Evolutionary conservation across 1,140 invertebrate genomes (phyloP).

Genomic region (fruit fly (Drosophila melanogaster)): DNA sequence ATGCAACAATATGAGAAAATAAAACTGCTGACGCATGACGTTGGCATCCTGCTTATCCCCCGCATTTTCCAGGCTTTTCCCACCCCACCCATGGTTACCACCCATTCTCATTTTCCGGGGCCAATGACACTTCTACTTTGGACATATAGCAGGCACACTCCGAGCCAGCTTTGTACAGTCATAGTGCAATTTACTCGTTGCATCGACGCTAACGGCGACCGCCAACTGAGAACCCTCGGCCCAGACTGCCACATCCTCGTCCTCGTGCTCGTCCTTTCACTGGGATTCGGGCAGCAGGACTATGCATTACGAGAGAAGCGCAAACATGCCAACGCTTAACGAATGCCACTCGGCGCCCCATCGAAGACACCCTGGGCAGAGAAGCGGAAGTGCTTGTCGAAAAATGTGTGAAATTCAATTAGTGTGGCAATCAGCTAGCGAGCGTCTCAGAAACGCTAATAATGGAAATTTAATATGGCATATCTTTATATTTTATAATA

Average conservation of each 20-base stretch:
- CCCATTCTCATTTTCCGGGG: constrained; percentile 23
- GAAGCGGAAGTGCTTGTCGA: constrained; percentile 11
- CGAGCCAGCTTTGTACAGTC: constrained; percentile 46
- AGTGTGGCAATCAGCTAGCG: background rate
- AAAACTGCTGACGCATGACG: constrained; percentile 68
- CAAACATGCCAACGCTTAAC: constrained; percentile 73
- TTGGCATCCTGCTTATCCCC: constrained; percentile 45
- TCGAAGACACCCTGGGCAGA: constrained; percentile 15
- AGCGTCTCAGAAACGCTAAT: background rate
- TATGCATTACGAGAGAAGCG: constrained; percentile 53
- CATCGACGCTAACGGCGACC: constrained; percentile 51
- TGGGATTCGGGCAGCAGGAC: constrained; percentile 6
- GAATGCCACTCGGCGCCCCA: constrained; percentile 17
- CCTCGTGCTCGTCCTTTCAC: constrained; percentile 6
- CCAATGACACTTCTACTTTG: constrained; percentile 66
- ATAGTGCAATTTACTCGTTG: constrained; percentile 59
- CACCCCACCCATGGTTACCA: background rate
- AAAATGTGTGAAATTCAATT: constrained; percentile 13
- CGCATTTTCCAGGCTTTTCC: background rate
- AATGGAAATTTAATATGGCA: background rate
- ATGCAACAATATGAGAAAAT: constrained; percentile 53
- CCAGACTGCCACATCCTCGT: background rate
- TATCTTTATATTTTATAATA: too few species aligned
- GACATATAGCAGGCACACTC: constrained; percentile 33
- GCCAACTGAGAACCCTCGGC: constrained; percentile 41